These are phyloP conservation scores for Maconellicoccus hirsutus DNA, from an alignment of 1,140 invertebrate genomes.

Conservation along the genomic window DNA sequence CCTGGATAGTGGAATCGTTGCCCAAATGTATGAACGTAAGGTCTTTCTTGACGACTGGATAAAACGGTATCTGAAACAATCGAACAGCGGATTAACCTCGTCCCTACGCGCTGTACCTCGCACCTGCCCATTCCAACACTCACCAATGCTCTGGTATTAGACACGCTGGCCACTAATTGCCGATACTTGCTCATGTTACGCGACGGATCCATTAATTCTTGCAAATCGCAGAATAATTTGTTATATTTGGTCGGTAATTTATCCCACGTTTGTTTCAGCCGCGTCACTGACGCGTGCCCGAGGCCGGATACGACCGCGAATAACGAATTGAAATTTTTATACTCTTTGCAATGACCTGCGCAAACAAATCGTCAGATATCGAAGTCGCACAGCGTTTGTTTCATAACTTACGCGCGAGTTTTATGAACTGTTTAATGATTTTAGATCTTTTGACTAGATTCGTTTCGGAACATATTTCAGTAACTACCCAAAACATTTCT, in stretches of 20 bases:
- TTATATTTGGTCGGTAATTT: constrained; percentile 92
- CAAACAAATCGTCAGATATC: constrained; percentile 25
- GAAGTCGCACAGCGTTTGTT: background rate
- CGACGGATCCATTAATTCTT: constrained; percentile 94
- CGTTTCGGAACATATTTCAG: constrained; percentile 88
- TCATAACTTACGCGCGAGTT: constrained; percentile 51
- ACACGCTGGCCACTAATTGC: constrained; percentile 77
- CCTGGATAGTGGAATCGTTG: constrained; percentile 88
- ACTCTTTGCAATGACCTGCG: constrained; percentile 88
- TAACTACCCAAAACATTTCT: constrained; percentile 99
- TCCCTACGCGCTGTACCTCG: too few species aligned
- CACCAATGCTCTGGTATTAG: constrained; percentile 79
- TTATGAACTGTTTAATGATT: constrained; percentile 98
- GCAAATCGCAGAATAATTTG: constrained; percentile 80
- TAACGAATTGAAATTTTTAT: constrained; percentile 99
- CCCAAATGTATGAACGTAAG: constrained; percentile 95
- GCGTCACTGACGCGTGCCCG: constrained; percentile 83
- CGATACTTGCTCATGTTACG: constrained; percentile 98
- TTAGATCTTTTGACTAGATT: constrained; percentile 86
- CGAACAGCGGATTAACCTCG: too few species aligned
- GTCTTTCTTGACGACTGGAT: constrained; percentile 93
- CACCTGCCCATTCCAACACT: too few species aligned
- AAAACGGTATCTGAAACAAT: constrained; percentile 94
- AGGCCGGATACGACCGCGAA: constrained; percentile 97
- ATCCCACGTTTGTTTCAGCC: constrained; percentile 90